These are phyloP conservation scores for Zoanthus sansibaricus DNA, from an alignment of 92 coral and sea anemone genomes.

Conservation along the genomic window DNA sequence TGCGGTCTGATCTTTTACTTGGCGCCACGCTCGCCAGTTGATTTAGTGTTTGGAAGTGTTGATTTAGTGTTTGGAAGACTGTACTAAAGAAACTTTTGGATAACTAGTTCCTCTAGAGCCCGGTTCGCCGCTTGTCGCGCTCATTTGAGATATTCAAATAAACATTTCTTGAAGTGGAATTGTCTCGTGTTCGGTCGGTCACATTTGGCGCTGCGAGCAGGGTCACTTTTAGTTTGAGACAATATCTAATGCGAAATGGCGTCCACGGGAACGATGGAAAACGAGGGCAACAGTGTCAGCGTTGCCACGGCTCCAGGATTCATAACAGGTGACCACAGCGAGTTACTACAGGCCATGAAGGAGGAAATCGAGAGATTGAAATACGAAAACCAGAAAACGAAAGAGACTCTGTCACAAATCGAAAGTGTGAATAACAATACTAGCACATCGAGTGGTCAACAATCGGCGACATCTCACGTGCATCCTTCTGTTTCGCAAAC, in stretches of 20 bases:
- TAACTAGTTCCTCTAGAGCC: too few species aligned
- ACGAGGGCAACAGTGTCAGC: slow-evolving; percentile 35
- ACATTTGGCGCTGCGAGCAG: slow-evolving; percentile 22
- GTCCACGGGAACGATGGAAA: slow-evolving; percentile 17
- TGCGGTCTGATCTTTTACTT: too few species aligned
- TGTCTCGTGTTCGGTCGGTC: slow-evolving; percentile 17
- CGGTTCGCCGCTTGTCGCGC: background rate
- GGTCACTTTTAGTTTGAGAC: slow-evolving; percentile 17
- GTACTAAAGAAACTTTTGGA: too few species aligned
- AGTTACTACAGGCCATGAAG: slow-evolving; percentile 12
- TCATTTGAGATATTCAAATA: slow-evolving; percentile 7
- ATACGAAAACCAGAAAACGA: slow-evolving; percentile 17
- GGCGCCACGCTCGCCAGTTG: too few species aligned
- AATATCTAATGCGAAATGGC: slow-evolving; percentile 14
- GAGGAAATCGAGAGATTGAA: slow-evolving; percentile 13
- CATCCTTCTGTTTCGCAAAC: background rate
- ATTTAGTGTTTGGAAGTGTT: too few species aligned
- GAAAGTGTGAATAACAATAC: background rate
- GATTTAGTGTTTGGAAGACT: too few species aligned
- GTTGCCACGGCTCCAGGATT: background rate
- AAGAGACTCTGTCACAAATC: slow-evolving; percentile 18
- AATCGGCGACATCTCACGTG: too few species aligned
- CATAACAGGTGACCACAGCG: background rate
- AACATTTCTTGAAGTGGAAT: background rate
- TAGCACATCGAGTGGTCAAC: too few species aligned